These are phyloP conservation scores for Gnathochromis pfefferi DNA, from an alignment of 2,113 vertebrate genomes.

Conservation along the genomic window DNA sequence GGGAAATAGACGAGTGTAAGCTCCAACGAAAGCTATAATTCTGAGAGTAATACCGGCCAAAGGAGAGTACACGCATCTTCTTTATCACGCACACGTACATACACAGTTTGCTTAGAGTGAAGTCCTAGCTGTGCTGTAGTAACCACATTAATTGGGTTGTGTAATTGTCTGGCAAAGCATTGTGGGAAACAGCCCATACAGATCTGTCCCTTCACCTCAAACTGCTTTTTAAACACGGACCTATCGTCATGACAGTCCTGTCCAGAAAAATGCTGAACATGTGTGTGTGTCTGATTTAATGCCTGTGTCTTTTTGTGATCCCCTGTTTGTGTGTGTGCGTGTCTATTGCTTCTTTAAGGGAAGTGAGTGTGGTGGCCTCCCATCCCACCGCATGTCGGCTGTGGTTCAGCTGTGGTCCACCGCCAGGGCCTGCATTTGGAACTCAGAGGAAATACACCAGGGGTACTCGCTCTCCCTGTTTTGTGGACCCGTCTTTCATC, in stretches of 20 bases:
- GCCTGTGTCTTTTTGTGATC: neutral
- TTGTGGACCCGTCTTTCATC: slow-evolving; percentile 58
- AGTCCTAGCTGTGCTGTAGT: slow-evolving; percentile 38
- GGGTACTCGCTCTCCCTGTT: slow-evolving; percentile 50
- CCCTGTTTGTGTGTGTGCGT: slow-evolving; percentile 2
- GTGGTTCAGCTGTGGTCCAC: slow-evolving; percentile 66
- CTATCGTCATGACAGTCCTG: slow-evolving; percentile 51
- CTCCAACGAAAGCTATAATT: slow-evolving; percentile 70
- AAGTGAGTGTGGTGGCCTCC: slow-evolving; percentile 61
- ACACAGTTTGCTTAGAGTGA: neutral
- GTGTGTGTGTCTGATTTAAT: slow-evolving; percentile 7
- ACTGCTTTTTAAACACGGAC: slow-evolving; percentile 61
- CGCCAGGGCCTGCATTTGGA: slow-evolving; percentile 66
- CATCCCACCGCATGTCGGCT: slow-evolving; percentile 62
- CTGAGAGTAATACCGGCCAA: slow-evolving; percentile 37
- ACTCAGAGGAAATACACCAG: slow-evolving; percentile 56
- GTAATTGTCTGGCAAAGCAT: slow-evolving; percentile 67
- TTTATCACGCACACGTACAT: neutral
- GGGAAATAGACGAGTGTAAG: slow-evolving; percentile 49
- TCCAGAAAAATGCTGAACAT: slow-evolving; percentile 58
- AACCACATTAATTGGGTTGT: slow-evolving; percentile 69
- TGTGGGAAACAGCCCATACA: slow-evolving; percentile 57
- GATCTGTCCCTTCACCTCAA: slow-evolving; percentile 57
- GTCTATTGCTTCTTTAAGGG: slow-evolving; percentile 51
- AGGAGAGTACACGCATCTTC: slow-evolving; percentile 7